A percentile compares a stretch with the other conserved stretches of the same genome.
Evolutionary conservation across 2,888 invertebrate species (phyloP).

Genomic region (Monochamus alternatus): DNA sequence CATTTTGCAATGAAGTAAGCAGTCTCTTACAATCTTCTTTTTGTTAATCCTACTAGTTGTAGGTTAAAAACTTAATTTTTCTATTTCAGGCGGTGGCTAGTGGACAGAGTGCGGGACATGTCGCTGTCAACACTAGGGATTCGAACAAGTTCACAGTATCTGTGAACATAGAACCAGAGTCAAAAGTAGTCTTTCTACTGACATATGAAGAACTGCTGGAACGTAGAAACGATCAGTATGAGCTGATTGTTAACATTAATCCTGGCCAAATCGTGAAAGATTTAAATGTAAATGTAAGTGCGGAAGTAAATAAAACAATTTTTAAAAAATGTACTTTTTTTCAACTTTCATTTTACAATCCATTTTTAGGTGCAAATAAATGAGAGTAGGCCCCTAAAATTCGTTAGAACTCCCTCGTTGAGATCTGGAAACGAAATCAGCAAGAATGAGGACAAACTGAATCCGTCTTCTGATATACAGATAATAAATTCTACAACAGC

Average conservation of each 20-base stretch:
- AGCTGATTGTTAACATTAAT: conserved; percentile 79
- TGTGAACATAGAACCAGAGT: conserved; percentile 78
- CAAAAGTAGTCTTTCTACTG: conserved; percentile 78
- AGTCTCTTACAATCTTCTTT: too few relatives aligned
- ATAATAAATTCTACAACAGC: conserved; percentile 58
- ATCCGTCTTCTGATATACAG: conserved; percentile 63
- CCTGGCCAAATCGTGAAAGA: conserved; percentile 79
- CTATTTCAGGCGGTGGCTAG: conserved; percentile 72
- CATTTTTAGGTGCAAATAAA: conserved; percentile 73
- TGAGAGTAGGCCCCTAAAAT: conserved; percentile 76
- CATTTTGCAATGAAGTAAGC: too few relatives aligned
- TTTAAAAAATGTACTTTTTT: not conserved
- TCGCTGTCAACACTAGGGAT: conserved; percentile 78
- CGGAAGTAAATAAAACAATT: too few relatives aligned
- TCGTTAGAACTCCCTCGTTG: conserved; percentile 77
- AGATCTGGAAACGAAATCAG: conserved; percentile 78
- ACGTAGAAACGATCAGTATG: conserved; percentile 78
- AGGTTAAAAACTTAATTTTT: too few relatives aligned
- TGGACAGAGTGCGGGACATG: conserved; percentile 77
- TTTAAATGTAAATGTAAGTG: conserved; percentile 73
- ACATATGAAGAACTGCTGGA: conserved; percentile 82
- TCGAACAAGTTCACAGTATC: conserved; percentile 81
- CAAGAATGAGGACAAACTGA: conserved; percentile 72
- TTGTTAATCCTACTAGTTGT: too few relatives aligned
- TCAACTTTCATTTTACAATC: not conserved